Percentiles rank a stretch among this genome's conserved stretches.
These are phyloP conservation scores for Coryphaenoides rupestris DNA, from an alignment of 2,113 vertebrate genomes.

Conservation along the genomic window DNA sequence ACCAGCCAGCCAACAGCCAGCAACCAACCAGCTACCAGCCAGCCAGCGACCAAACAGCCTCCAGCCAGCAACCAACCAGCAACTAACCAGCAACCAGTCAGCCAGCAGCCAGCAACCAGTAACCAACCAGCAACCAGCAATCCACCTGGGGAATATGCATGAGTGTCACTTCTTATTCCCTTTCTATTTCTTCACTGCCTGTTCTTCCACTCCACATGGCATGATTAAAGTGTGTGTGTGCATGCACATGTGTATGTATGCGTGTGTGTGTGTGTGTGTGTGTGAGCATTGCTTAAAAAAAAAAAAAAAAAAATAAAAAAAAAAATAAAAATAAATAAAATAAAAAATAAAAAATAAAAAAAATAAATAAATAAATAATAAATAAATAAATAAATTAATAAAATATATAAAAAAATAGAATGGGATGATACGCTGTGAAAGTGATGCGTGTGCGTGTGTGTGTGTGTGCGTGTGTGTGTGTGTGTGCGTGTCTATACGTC, in stretches of 20 bases:
- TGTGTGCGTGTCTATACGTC: too few relatives aligned
- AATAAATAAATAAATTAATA: too few relatives aligned
- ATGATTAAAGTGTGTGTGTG: constrained; percentile 43
- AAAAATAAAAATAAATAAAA: too few relatives aligned
- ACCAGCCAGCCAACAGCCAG: constrained; percentile 37
- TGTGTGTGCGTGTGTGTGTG: too few relatives aligned
- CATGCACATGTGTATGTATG: not conserved
- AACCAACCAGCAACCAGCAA: not conserved
- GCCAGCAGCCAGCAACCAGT: constrained; percentile 53
- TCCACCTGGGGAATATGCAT: constrained; percentile 58
- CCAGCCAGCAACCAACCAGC: constrained; percentile 38
- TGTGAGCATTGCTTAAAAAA: too few relatives aligned
- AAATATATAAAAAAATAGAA: too few relatives aligned
- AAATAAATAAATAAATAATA: too few relatives aligned
- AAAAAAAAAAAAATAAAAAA: too few relatives aligned
- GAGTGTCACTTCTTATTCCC: constrained; percentile 63
- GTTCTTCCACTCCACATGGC: constrained; percentile 49
- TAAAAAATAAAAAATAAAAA: too few relatives aligned
- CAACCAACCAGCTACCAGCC: too few relatives aligned
- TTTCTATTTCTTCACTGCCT: constrained; percentile 56
- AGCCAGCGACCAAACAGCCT: constrained; percentile 13
- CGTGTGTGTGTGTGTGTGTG: not conserved
- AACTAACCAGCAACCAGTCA: constrained; percentile 33
- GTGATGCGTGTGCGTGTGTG: not conserved
- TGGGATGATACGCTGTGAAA: too few relatives aligned